A percentile compares a stretch with the other conserved stretches of the same genome.
These are phyloP conservation scores for Syritta pipiens DNA, from an alignment of 2,888 invertebrate genomes.

Conservation along the genomic window DNA sequence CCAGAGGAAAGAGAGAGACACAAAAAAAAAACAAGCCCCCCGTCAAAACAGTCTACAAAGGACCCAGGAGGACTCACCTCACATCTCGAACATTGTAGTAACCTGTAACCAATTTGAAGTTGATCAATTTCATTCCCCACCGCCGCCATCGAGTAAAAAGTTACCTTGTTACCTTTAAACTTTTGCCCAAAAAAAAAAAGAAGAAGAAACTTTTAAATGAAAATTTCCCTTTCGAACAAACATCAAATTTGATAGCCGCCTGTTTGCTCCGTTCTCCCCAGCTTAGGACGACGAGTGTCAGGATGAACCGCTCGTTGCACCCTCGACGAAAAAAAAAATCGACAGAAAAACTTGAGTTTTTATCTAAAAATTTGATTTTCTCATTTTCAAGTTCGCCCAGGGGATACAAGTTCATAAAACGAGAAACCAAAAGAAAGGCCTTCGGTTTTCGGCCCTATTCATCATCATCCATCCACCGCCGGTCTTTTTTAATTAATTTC, in stretches of 20 bases:
- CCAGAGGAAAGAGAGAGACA: no score
- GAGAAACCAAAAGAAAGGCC: neutral
- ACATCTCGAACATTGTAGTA: neutral
- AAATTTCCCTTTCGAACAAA: slow-evolving; percentile 11
- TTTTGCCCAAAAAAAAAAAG: neutral
- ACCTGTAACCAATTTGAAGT: neutral
- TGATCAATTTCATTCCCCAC: slow-evolving; percentile 1
- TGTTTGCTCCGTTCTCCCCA: no score
- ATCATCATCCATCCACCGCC: neutral
- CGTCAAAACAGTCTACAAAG: neutral
- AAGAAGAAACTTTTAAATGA: slow-evolving; percentile 33
- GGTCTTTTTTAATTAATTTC: slow-evolving; percentile 26
- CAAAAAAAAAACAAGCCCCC: no score
- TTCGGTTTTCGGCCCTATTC: neutral
- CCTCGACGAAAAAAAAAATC: neutral
- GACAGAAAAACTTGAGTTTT: neutral
- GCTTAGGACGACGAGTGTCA: neutral
- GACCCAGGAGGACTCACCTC: neutral
- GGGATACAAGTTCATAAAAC: neutral
- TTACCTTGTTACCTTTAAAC: slow-evolving; percentile 15
- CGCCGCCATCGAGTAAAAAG: slow-evolving; percentile 5
- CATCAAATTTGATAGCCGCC: slow-evolving; percentile 15
- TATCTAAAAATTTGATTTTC: neutral
- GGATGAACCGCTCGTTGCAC: no score
- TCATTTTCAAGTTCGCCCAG: neutral